phyloP scores from a whole-genome alignment of 1,140 invertebrate genomes.

The Euura saliciscinereae region DNA sequence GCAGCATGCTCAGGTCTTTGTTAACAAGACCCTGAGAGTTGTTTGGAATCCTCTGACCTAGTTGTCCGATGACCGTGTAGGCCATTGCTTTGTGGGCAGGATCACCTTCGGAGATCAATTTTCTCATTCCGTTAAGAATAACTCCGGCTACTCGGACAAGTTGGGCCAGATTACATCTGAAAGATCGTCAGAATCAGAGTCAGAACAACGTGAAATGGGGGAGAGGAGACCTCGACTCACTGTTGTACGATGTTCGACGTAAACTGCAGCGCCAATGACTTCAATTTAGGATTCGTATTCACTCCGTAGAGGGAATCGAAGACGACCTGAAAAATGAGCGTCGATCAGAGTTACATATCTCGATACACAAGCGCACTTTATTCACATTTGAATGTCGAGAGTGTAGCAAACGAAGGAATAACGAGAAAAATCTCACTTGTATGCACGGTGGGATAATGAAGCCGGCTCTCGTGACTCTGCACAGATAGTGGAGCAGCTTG shows the following conservation, averaged over 20 bases:
- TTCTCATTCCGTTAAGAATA: constrained; percentile 55
- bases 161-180: constrained; percentile 47
- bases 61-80: constrained; percentile 77
- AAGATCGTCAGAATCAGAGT: constrained; percentile 14
- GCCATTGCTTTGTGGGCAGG: constrained; percentile 71
- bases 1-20: constrained; percentile 69
- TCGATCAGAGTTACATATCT: too few species aligned
- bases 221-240: constrained; percentile 59
- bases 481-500: constrained; percentile 84
- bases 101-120: constrained; percentile 59
- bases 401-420: constrained; percentile 10
- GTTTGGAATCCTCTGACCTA: constrained; percentile 71
- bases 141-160: constrained; percentile 51
- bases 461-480: constrained; percentile 78
- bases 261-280: constrained; percentile 81
- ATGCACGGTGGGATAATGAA: constrained; percentile 81
- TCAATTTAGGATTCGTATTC: constrained; percentile 83
- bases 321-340: constrained; percentile 68
- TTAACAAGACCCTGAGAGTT: constrained; percentile 60
- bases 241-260: constrained; percentile 79
- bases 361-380: too few species aligned
- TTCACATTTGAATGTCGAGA: too few species aligned
- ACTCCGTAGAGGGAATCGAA: constrained; percentile 87
- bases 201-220: background rate
- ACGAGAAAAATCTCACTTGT: constrained; percentile 62